These are phyloP conservation scores for Tychaedon coryphoeus DNA, from an alignment of 2,113 vertebrate species.

Conservation along the genomic window DNA sequence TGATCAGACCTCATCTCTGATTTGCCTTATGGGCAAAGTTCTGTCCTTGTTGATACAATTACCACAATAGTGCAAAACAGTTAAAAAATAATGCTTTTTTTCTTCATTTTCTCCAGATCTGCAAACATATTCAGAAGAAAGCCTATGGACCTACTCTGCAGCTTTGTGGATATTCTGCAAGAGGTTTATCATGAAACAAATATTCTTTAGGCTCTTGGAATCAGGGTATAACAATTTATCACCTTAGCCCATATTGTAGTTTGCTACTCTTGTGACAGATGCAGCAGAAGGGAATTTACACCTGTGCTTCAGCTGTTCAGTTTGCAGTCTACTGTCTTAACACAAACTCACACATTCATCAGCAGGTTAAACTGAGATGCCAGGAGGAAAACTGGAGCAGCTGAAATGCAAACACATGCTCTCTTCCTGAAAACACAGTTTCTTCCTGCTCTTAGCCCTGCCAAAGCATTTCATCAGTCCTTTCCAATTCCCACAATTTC, in stretches of 20 bases:
- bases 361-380: conserved; percentile 18
- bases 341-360: neutral
- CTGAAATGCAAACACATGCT: conserved; percentile 1
- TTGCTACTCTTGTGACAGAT: neutral
- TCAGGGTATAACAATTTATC: neutral
- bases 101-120: neutral
- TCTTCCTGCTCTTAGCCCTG: neutral
- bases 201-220: neutral
- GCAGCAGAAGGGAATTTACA: conserved; percentile 14
- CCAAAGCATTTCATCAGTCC: neutral
- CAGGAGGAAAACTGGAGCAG: conserved; percentile 4
- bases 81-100: accelerated
- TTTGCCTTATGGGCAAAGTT: neutral
- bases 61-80: neutral
- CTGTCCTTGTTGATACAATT: neutral
- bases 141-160: neutral
- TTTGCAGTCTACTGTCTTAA: neutral
- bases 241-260: neutral
- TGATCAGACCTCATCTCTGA: neutral
- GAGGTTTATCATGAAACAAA: neutral
- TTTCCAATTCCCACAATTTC: neutral
- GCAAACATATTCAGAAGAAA: neutral
- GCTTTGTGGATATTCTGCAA: neutral
- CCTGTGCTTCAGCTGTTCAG: neutral
- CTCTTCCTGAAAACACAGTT: neutral